phyloP scores from a whole-genome alignment of 92 coral and sea anemone genomes.

The Siderastrea siderea region DNA sequence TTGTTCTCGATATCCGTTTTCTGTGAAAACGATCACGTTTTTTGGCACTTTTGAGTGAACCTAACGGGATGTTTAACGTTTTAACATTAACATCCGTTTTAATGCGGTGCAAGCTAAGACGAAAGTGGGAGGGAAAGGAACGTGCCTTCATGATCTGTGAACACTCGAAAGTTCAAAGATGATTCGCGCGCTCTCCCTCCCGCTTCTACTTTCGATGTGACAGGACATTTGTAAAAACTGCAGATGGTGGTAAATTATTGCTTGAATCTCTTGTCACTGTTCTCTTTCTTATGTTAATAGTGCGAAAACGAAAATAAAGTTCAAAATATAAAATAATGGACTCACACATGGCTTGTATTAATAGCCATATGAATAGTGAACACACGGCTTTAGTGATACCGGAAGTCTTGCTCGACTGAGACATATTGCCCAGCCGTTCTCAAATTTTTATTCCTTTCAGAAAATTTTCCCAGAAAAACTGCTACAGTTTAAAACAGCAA shows the following conservation, averaged over 20 bases:
- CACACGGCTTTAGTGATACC: neutral
- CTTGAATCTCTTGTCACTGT: neutral
- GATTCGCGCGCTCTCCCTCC: too few species aligned
- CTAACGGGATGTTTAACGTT: neutral
- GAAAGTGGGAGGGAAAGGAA: too few species aligned
- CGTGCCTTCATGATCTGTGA: too few species aligned
- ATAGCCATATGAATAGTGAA: neutral
- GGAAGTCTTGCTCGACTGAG: neutral
- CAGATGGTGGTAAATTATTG: neutral
- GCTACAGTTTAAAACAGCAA: neutral
- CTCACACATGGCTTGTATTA: neutral
- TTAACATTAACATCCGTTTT: neutral
- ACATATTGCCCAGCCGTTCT: neutral
- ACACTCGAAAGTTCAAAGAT: too few species aligned
- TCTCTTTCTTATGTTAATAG: neutral
- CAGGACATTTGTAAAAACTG: neutral
- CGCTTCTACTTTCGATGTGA: too few species aligned
- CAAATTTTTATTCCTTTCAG: neutral
- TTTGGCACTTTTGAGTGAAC: neutral
- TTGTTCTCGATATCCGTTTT: neutral
- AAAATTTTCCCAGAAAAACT: too few species aligned
- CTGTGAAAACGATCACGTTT: neutral
- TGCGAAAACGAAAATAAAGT: conserved; percentile 4
- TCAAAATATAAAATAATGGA: neutral
- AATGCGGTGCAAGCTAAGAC: too few species aligned